Conservation (phyloP, 1,140 invertebrate genomes). For the Sycobia sp. region DNA sequence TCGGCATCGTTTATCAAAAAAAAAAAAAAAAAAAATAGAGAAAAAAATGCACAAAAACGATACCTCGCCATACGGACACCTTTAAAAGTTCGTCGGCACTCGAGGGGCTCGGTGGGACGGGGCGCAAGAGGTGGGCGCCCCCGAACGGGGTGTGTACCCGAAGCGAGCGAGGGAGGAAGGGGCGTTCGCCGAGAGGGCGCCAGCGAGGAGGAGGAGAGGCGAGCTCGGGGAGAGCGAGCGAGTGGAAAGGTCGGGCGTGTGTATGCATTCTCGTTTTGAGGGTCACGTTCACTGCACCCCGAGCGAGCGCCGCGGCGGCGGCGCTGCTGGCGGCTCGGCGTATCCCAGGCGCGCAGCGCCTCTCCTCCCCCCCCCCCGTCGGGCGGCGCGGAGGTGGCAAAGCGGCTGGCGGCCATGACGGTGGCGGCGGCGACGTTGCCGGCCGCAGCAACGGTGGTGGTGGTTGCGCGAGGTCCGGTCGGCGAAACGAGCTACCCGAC, state of each 20-base stretch:
- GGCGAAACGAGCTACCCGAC: no score
- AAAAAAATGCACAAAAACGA: no score
- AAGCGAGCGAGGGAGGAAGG: not conserved
- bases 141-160: no score
- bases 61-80: no score
- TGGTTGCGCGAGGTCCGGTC: slow-evolving; percentile 57
- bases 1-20: no score
- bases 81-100: not conserved
- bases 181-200: not conserved
- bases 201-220: not conserved
- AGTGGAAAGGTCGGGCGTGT: not conserved
- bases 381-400: slow-evolving; percentile 16
- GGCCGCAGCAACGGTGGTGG: slow-evolving; percentile 42
- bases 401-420: slow-evolving; percentile 49
- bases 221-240: not conserved
- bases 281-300: slow-evolving; percentile 57
- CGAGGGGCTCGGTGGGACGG: no score
- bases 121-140: not conserved
- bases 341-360: no score
- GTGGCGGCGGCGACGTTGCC: slow-evolving; percentile 40
- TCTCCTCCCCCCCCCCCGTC: no score
- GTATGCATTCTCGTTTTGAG: slow-evolving; percentile 50
- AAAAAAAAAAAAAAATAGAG: no score
- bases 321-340: slow-evolving; percentile 40
- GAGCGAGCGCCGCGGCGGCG: slow-evolving; percentile 33